Evolutionary conservation across 2,888 invertebrate genomes (phyloP).

Genomic region (Nezara viridula): DNA sequence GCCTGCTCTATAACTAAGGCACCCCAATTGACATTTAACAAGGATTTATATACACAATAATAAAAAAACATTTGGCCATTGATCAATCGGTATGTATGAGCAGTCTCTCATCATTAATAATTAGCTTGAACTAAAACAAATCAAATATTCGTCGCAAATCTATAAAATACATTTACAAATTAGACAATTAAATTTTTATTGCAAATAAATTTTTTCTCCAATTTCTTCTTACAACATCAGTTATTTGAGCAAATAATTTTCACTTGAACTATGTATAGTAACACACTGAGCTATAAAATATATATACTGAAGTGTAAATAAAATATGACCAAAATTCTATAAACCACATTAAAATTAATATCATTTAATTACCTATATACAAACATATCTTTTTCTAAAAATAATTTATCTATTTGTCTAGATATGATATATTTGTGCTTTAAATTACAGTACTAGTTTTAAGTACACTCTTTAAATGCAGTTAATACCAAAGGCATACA

Average conservation of each 20-base stretch:
- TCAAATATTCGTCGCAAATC: conserved; percentile 6
- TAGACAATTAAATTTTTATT: conserved; percentile 41
- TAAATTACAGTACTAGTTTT: conserved; percentile 52
- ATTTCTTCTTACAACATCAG: conserved; percentile 43
- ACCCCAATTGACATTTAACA: conserved; percentile 56
- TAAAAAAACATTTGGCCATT: conserved; percentile 32
- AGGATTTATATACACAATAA: neutral
- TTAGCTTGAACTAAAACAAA: neutral
- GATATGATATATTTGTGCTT: conserved; percentile 59
- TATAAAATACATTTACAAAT: conserved; percentile 37
- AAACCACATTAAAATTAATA: conserved; percentile 50
- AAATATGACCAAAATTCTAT: conserved; percentile 20
- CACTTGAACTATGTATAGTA: conserved; percentile 53
- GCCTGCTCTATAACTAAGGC: conserved; percentile 52
- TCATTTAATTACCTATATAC: conserved; percentile 51
- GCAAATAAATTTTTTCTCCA: conserved; percentile 43
- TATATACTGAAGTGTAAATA: conserved; percentile 41
- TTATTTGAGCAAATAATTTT: conserved; percentile 56
- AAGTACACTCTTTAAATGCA: conserved; percentile 56
- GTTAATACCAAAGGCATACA: conserved; percentile 50
- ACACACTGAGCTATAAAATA: conserved; percentile 57
- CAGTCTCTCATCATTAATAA: conserved; percentile 47
- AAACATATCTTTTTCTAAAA: conserved; percentile 51
- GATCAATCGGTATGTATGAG: conserved; percentile 54
- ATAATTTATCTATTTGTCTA: conserved; percentile 55